A percentile compares a stretch with the other conserved stretches of the same genome.
Conservation (phyloP, 2,113 vertebrate species). For the Arvicanthis niloticus region DNA sequence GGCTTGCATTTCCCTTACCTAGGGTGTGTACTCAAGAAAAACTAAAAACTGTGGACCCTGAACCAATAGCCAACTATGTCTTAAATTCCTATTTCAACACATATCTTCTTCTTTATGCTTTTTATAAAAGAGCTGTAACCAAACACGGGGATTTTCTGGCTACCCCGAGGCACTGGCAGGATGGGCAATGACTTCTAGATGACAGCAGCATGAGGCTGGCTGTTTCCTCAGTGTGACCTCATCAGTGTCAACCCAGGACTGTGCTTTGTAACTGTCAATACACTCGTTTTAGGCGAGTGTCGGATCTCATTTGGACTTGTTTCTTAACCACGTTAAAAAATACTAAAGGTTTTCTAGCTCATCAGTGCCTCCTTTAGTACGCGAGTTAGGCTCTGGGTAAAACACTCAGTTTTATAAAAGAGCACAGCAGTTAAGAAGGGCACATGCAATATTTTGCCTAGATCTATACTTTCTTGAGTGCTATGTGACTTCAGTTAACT, state of each 20-base stretch:
- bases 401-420: neutral
- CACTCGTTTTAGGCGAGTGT: constrained; percentile 1
- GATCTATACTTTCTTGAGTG: neutral
- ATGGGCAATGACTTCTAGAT: neutral
- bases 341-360: neutral
- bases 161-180: neutral
- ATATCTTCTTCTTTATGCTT: neutral
- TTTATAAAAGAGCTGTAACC: constrained; percentile 1
- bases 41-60: neutral
- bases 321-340: neutral
- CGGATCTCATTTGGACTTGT: neutral
- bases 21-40: neutral
- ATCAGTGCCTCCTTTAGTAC: constrained; percentile 9
- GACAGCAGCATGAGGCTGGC: neutral
- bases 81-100: neutral
- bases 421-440: neutral
- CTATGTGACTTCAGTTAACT: neutral
- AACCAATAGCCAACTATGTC: neutral
- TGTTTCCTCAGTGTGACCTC: neutral
- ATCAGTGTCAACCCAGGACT: neutral
- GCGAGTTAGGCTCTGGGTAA: neutral
- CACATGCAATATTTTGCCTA: neutral
- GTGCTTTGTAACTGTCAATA: neutral
- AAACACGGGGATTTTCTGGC: neutral
- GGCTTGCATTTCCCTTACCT: neutral